Evolutionary conservation across 1,140 invertebrate genomes (phyloP), one percentile per base, ranked within the genome.

Genomic region (Sycophila sp.): DNA sequence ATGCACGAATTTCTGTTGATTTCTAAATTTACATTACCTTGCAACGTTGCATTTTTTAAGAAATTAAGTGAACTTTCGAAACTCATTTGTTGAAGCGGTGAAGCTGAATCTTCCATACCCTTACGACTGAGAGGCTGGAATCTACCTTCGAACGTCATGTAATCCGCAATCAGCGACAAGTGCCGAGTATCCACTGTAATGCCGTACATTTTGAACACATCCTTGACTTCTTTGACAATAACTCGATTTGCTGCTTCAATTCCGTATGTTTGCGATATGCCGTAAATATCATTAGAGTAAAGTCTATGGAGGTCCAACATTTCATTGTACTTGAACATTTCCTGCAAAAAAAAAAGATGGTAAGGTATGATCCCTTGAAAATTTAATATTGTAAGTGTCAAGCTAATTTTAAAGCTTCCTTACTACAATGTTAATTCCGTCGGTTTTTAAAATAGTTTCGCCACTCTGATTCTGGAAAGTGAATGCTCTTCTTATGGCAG

Each of bases 71-170:
- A 94, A 1, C 96, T 96, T 86, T 99, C 98, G 79, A 98, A 99
- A 2, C 94, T 97, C 94, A 99, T 99, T 87, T 99, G 97, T 81
- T 99, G 98, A 2, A 99, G 84, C 0, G 97, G 95, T 4, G 97
- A 99, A 0, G 94, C 88, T 40, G 92, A 94, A 24, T 90, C 90
- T 75, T 94, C 91, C 89, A 99, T 96, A 6, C 95, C 96, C 79
- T 90, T 91, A 30, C 98, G 88, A 84, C 94, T 99, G 81, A 99
- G 91, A 0, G 97, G 94, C 79, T 93, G 91, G 77, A 94, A 98
- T 10, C 86, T 87, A 1, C 98, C 98, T 80, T 95, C 93, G 77
- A 92, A 97, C 0, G 97, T 99, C 98, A 99, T 99, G 81, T 98
- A 99, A 86, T 99, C 98, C 0, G 97, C 95, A 64, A 99, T 91